Evolutionary conservation across 2,113 vertebrate species (phyloP).

Genomic region (Hemiscyllium ocellatum): DNA sequence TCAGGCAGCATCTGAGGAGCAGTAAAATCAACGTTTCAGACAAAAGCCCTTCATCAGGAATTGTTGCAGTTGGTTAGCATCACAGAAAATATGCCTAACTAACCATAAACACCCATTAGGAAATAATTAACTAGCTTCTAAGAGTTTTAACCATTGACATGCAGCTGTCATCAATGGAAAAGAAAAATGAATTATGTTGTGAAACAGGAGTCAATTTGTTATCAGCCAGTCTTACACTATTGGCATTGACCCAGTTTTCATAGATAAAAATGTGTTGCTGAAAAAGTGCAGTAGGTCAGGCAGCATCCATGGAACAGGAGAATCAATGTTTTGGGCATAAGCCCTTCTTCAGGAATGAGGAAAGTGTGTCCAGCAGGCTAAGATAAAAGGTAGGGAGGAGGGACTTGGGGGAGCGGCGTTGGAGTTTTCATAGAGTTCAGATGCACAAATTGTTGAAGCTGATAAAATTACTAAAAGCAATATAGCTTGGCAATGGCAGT

Average conservation of each 20-base stretch:
- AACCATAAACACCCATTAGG: background rate
- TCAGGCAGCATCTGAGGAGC: too few species aligned
- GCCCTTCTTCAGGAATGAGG: too few species aligned
- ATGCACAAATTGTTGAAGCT: background rate
- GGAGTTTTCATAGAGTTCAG: background rate
- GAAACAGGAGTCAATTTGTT: background rate
- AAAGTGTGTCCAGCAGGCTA: too few species aligned
- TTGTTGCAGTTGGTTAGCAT: background rate
- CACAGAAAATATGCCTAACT: background rate
- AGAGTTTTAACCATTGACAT: background rate
- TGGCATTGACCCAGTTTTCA: background rate
- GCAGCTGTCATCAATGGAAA: background rate
- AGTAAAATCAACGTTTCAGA: too few species aligned
- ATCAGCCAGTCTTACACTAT: background rate
- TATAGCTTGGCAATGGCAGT: background rate
- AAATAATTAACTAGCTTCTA: background rate
- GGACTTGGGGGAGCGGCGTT: too few species aligned
- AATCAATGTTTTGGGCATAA: too few species aligned
- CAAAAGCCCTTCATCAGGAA: too few species aligned
- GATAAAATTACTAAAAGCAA: background rate
- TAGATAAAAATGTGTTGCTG: too few species aligned
- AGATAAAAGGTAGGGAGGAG: too few species aligned
- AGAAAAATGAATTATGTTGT: background rate
- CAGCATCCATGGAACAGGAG: too few species aligned
- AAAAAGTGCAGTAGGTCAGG: too few species aligned